Evolutionary conservation across 2,113 vertebrate genomes (phyloP).

Genomic region (Nyctibius bracteatus): DNA sequence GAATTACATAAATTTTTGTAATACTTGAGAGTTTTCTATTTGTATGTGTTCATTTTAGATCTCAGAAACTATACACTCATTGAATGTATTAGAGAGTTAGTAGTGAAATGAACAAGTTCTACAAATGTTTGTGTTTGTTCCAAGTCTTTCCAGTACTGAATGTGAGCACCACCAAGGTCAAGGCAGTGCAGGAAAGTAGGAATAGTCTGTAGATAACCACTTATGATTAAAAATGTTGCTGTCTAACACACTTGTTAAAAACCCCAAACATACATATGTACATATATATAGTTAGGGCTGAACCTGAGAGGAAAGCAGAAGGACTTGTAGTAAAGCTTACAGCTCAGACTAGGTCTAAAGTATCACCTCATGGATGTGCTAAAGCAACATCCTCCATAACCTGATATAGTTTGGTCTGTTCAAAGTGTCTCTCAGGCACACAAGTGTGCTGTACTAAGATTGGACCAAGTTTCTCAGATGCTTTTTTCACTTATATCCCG

Average conservation of each 20-base stretch:
- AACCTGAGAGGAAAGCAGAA: neutral
- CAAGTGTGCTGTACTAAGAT: neutral
- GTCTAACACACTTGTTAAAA: neutral
- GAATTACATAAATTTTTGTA: neutral
- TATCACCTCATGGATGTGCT: neutral
- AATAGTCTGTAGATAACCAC: neutral
- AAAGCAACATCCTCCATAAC: neutral
- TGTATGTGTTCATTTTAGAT: constrained; percentile 7
- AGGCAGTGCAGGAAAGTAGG: neutral
- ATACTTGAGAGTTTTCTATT: neutral
- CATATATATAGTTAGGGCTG: neutral
- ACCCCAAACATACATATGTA: neutral
- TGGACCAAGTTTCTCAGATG: neutral
- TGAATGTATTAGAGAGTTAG: neutral
- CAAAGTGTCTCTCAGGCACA: neutral
- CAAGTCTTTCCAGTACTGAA: neutral
- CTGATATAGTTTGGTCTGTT: neutral
- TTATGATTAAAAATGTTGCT: neutral
- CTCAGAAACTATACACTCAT: neutral
- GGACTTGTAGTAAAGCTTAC: neutral
- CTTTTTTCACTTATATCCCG: neutral
- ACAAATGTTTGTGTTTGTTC: neutral
- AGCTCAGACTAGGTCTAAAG: neutral
- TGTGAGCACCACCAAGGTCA: neutral
- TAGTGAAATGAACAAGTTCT: neutral